A percentile compares a stretch with the other conserved stretches of the same genome.
These are phyloP conservation scores for Garra rufa DNA, from an alignment of 2,113 vertebrate species.

Conservation along the genomic window DNA sequence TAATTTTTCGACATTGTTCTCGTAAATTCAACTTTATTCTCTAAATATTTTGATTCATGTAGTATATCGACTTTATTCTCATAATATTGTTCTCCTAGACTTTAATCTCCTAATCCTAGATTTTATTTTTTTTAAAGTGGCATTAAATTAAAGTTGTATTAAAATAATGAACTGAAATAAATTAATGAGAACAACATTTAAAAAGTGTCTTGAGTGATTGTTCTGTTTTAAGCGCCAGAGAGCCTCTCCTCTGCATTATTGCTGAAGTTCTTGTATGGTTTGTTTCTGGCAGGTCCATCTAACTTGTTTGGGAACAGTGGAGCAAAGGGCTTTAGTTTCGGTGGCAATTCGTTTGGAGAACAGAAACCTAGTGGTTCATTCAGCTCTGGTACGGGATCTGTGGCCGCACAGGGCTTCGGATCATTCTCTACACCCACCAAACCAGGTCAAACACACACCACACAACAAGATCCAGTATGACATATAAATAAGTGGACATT, in stretches of 20 bases:
- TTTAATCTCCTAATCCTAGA: too few relatives aligned
- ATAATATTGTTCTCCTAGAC: too few relatives aligned
- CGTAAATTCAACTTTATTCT: too few relatives aligned
- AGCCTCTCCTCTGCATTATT: neutral
- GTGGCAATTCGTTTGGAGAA: constrained; percentile 83
- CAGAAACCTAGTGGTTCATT: constrained; percentile 91
- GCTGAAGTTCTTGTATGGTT: neutral
- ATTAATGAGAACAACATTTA: too few relatives aligned
- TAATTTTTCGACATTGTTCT: too few relatives aligned
- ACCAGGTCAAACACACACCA: constrained; percentile 75
- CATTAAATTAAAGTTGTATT: too few relatives aligned
- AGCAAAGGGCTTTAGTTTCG: constrained; percentile 88
- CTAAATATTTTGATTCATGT: too few relatives aligned
- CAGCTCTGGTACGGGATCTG: constrained; percentile 86
- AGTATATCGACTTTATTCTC: too few relatives aligned
- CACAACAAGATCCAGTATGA: neutral
- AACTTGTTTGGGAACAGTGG: constrained; percentile 90
- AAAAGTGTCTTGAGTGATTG: neutral
- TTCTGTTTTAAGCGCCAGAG: neutral
- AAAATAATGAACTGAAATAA: too few relatives aligned
- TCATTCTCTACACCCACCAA: constrained; percentile 86
- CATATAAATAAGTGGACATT: neutral
- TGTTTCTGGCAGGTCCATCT: constrained; percentile 78
- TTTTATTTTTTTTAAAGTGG: too few relatives aligned
- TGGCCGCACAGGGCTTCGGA: constrained; percentile 93